Conservation (phyloP, 2,888 invertebrate species). For the Ephialtes manifestator region DNA sequence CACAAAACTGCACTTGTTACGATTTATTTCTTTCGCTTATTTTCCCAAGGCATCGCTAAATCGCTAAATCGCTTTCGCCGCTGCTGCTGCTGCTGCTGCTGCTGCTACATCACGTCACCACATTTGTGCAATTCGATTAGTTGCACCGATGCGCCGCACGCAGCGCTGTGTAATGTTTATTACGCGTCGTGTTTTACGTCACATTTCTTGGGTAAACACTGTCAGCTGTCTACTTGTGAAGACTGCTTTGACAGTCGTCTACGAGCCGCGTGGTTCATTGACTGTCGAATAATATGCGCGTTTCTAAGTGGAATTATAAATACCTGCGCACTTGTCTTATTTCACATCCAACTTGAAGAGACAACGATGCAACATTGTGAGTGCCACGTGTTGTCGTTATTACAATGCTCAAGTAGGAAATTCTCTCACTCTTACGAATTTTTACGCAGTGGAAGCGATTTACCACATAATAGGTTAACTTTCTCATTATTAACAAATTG, state of each 20-base stretch:
- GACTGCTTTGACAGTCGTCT: slow-evolving; percentile 58
- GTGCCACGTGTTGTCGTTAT: slow-evolving; percentile 2
- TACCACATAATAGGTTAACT: slow-evolving; percentile 1
- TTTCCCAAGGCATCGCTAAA: neutral
- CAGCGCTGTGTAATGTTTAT: slow-evolving; percentile 39
- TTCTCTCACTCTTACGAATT: neutral
- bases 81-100: no score
- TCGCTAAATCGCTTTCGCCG: slow-evolving; percentile 25
- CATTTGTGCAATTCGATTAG: neutral
- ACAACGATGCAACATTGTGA: neutral
- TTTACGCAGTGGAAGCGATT: neutral
- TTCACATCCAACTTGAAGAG: neutral
- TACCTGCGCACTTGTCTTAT: neutral
- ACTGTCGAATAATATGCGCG: slow-evolving; percentile 32
- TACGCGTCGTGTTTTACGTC: slow-evolving; percentile 32
- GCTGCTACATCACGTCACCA: slow-evolving; percentile 36
- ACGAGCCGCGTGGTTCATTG: slow-evolving; percentile 50
- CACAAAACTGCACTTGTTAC: neutral
- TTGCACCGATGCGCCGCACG: neutral
- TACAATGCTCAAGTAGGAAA: neutral
- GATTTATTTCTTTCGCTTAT: neutral
- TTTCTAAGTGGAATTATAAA: neutral
- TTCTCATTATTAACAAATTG: slow-evolving; percentile 27
- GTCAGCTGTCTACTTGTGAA: slow-evolving; percentile 46
- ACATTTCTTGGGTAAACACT: slow-evolving; percentile 24